These are phyloP conservation scores for Hippocampus barbouri DNA, from an alignment of 2,113 vertebrate genomes.

Conservation along the genomic window DNA sequence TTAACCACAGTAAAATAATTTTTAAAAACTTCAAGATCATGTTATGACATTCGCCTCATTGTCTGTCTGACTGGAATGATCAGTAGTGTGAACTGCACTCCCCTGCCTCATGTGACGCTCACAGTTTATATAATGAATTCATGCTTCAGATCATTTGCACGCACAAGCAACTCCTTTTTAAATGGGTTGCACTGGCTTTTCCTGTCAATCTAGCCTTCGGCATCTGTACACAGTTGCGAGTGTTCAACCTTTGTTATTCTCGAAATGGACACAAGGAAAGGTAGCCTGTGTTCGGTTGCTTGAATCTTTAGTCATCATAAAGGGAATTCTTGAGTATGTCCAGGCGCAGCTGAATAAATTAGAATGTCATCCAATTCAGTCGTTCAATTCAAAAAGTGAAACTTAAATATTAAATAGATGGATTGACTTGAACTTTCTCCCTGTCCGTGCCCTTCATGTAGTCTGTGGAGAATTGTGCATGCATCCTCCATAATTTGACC, in stretches of 20 bases:
- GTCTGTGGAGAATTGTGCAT: conserved; percentile 93
- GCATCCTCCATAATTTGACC: conserved; percentile 90
- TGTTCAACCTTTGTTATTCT: neutral
- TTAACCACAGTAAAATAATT: neutral
- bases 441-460: conserved; percentile 43
- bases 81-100: neutral
- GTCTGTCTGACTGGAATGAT: conserved; percentile 1
- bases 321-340: neutral
- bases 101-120: neutral
- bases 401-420: neutral
- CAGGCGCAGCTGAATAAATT: too few species aligned
- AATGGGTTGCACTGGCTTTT: neutral
- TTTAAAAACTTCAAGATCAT: neutral
- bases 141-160: neutral
- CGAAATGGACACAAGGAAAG: neutral
- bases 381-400: neutral
- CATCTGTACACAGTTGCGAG: neutral
- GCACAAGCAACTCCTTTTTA: neutral
- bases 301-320: neutral
- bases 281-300: neutral
- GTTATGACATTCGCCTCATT: neutral
- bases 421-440: neutral
- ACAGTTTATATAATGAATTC: conserved; percentile 2
- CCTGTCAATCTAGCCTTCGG: neutral
- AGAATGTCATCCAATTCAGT: too few species aligned